Percentiles rank a stretch among this genome's conserved stretches.
These are phyloP conservation scores for Ochropleura leucogaster DNA, from an alignment of 2,888 invertebrate genomes.

Conservation along the genomic window DNA sequence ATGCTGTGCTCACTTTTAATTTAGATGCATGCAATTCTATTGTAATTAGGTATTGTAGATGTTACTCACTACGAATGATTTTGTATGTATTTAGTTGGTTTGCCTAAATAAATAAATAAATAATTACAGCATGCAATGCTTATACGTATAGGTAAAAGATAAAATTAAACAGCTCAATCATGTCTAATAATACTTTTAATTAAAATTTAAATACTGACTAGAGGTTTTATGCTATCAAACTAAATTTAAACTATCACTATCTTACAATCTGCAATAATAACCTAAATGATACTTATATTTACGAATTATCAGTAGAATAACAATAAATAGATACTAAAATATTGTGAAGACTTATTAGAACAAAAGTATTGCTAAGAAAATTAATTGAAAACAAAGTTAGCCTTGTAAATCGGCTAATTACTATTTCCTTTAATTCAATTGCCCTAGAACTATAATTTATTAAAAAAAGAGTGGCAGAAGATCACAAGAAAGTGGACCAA, in stretches of 20 bases:
- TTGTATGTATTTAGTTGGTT: no score
- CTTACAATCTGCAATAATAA: not conserved
- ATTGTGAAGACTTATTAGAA: not conserved
- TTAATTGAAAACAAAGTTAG: not conserved
- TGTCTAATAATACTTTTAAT: not conserved
- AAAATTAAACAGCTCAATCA: not conserved
- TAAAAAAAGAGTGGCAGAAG: not conserved
- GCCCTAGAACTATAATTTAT: not conserved
- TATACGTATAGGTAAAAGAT: not conserved
- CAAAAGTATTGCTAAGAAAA: not conserved
- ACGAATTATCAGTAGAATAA: constrained; percentile 16
- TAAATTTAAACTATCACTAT: not conserved
- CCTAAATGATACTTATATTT: not conserved
- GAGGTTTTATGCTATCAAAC: not conserved
- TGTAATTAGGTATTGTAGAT: no score
- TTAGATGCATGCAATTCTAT: no score
- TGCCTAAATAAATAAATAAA: no score
- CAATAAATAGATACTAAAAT: not conserved
- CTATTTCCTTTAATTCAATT: not conserved
- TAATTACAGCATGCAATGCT: no score
- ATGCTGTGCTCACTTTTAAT: no score
- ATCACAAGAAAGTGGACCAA: constrained; percentile 94
- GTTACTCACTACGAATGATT: no score
- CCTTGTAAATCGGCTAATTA: not conserved
- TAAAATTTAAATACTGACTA: constrained; percentile 1